These are phyloP conservation scores for Pseudomyrmex flavicornis DNA, from an alignment of 1,140 invertebrate genomes.

Conservation along the genomic window DNA sequence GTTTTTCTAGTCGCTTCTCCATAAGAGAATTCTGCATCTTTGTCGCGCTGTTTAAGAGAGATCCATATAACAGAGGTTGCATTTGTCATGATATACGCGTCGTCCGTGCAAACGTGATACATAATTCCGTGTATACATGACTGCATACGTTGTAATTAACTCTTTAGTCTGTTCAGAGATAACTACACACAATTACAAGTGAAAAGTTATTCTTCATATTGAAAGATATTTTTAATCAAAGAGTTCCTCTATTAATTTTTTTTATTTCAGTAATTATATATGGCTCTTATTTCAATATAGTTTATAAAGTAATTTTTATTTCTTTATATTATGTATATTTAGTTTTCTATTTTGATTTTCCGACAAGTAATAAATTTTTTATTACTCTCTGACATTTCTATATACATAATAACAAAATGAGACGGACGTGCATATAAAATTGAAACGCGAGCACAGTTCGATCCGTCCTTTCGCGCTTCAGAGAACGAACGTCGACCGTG, in stretches of 20 bases:
- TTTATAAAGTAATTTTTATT: no score
- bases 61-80: slow-evolving; percentile 61
- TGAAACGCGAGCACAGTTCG: slow-evolving; percentile 70
- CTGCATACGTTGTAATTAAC: slow-evolving; percentile 10
- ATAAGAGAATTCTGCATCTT: slow-evolving; percentile 45
- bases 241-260: background rate
- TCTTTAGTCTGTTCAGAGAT: background rate
- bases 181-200: background rate
- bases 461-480: slow-evolving; percentile 62
- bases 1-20: slow-evolving; percentile 64
- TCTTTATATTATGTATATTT: no score
- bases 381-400: slow-evolving; percentile 73
- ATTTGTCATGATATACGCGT: slow-evolving; percentile 15
- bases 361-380: slow-evolving; percentile 75
- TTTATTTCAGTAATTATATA: background rate
- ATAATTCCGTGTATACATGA: background rate
- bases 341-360: slow-evolving; percentile 15
- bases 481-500: background rate
- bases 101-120: background rate
- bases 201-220: background rate
- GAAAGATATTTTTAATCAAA: background rate
- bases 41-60: slow-evolving; percentile 36
- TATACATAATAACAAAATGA: slow-evolving; percentile 70
- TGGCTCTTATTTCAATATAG: background rate
- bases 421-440: slow-evolving; percentile 74